These are phyloP conservation scores for Papilio polyxenes DNA, from an alignment of 1,140 invertebrate genomes.

Conservation along the genomic window DNA sequence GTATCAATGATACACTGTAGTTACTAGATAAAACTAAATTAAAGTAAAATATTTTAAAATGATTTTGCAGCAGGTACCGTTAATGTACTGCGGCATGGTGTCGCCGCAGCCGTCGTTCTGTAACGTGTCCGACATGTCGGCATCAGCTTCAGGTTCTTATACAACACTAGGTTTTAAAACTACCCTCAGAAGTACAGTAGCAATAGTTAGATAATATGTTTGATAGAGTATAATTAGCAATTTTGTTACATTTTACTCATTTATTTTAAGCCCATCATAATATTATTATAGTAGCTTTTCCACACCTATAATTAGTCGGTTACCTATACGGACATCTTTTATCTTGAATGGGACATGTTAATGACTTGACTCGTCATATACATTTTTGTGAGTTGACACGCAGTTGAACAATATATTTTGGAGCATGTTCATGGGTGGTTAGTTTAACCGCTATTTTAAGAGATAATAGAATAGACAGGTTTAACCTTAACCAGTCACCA, in stretches of 20 bases:
- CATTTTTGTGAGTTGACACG: neutral
- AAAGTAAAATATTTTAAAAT: constrained; percentile 27
- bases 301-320: neutral
- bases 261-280: neutral
- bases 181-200: neutral
- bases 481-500: too few species aligned
- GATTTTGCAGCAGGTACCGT: constrained; percentile 60
- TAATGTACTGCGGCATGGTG: constrained; percentile 75
- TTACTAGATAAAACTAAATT: neutral
- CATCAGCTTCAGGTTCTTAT: constrained; percentile 67
- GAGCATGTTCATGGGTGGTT: too few species aligned
- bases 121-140: constrained; percentile 73
- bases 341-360: neutral
- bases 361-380: neutral
- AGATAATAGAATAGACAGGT: too few species aligned
- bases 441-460: too few species aligned
- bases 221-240: neutral
- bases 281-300: neutral
- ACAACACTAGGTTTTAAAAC: neutral
- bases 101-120: constrained; percentile 76
- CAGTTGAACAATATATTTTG: neutral
- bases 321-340: neutral
- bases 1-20: neutral
- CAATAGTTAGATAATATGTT: neutral
- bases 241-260: neutral